Conservation (phyloP, 2,888 invertebrate species). For the Amiota minor region DNA sequence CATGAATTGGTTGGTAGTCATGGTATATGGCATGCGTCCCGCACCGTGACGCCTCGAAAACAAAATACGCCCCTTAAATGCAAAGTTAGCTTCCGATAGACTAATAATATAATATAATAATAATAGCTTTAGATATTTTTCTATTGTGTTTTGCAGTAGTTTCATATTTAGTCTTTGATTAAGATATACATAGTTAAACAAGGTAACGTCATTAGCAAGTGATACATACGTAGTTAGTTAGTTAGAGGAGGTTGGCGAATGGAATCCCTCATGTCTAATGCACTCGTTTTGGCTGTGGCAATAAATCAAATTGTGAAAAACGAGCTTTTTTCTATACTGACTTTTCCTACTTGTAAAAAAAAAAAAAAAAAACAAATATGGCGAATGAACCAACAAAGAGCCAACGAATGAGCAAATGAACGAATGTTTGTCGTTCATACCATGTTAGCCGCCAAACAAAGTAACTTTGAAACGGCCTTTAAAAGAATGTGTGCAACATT, state of each 20-base stretch:
- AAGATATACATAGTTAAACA: too few species aligned
- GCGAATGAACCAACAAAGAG: too few species aligned
- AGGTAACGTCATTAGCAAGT: too few species aligned
- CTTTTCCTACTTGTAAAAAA: not conserved
- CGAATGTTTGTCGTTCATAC: not conserved
- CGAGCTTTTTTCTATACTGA: not conserved
- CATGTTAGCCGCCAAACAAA: constrained; percentile 9
- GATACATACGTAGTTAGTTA: too few species aligned
- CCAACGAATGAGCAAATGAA: too few species aligned
- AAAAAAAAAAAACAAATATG: too few species aligned
- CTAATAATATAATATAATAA: too few species aligned
- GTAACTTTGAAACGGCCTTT: constrained; percentile 20
- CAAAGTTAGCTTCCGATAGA: not conserved
- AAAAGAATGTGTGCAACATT: constrained; percentile 12
- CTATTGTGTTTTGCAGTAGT: too few species aligned
- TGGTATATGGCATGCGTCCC: constrained; percentile 56
- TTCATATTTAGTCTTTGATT: too few species aligned
- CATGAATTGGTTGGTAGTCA: constrained; percentile 55
- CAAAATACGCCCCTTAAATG: constrained; percentile 48
- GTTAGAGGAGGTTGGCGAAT: too few species aligned
- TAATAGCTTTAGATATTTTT: too few species aligned
- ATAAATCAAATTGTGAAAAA: constrained; percentile 11
- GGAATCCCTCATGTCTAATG: too few species aligned
- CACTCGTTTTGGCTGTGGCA: not conserved
- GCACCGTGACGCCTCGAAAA: constrained; percentile 41